Percentiles rank a stretch among this genome's conserved stretches.
These are phyloP conservation scores for Corythaeola cristata DNA, from an alignment of 2,113 vertebrate genomes.

Conservation along the genomic window DNA sequence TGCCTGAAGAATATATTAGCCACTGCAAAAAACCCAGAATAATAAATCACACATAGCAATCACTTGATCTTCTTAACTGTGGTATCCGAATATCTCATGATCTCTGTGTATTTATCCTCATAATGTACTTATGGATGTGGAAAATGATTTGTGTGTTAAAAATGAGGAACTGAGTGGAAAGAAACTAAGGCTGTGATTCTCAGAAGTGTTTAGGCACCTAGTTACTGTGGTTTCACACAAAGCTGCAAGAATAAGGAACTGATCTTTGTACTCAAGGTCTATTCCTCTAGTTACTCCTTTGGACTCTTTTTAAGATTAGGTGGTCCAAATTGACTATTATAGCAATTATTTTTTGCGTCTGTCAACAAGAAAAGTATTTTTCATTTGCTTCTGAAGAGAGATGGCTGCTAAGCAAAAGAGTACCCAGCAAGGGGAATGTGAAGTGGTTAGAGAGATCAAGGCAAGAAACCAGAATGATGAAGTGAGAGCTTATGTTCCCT, in stretches of 20 bases:
- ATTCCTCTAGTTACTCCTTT: not conserved
- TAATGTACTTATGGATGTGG: not conserved
- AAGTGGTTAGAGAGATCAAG: conserved; percentile 30
- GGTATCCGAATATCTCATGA: not conserved
- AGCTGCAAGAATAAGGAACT: not conserved
- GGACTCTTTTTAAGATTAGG: not conserved
- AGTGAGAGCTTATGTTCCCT: conserved; percentile 3
- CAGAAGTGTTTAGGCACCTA: not conserved
- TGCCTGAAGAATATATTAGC: not conserved
- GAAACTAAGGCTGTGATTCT: not conserved
- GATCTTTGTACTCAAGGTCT: not conserved
- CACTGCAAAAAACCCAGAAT: not conserved
- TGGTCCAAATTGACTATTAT: not conserved
- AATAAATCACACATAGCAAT: not conserved
- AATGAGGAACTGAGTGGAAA: not conserved
- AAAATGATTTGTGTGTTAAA: not conserved
- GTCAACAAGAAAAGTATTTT: not conserved
- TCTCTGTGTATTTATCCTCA: not conserved
- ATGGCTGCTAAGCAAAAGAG: conserved; percentile 14
- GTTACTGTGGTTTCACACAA: not conserved
- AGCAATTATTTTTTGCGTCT: not conserved
- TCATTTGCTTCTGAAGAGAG: not conserved
- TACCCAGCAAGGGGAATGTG: not conserved
- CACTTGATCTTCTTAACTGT: not conserved
- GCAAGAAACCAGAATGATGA: conserved; percentile 24